Conservation (phyloP, 2,797 vertebrate genomes). For the Sarcoramphus papa region DNA sequence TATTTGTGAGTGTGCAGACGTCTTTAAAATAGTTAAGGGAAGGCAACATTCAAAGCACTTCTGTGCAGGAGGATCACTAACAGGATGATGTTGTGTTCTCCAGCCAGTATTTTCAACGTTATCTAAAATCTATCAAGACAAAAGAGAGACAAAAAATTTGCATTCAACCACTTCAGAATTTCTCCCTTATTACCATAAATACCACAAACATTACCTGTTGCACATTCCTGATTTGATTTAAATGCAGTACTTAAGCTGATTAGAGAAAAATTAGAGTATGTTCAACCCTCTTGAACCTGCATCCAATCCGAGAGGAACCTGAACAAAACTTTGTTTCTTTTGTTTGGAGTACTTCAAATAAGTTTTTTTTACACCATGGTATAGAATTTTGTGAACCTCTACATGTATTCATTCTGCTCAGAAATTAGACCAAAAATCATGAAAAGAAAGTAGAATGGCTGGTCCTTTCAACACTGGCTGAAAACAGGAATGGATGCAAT, state of each 20-base stretch:
- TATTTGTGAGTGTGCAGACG: background rate
- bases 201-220: conserved; percentile 61
- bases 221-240: conserved; percentile 63
- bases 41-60: background rate
- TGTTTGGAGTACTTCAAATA: background rate
- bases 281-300: conserved; percentile 44
- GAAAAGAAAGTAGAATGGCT: background rate
- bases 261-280: conserved; percentile 33
- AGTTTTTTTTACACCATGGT: background rate
- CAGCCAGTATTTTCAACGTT: background rate
- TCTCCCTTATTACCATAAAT: conserved; percentile 64
- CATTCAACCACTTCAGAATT: conserved; percentile 53
- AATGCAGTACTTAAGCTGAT: conserved; percentile 64
- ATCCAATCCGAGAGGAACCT: background rate
- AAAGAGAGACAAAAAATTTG: conserved; percentile 46
- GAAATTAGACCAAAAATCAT: background rate
- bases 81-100: background rate
- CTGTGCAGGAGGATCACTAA: background rate
- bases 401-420: background rate
- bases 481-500: background rate
- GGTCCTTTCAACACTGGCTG: background rate
- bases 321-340: conserved; percentile 38
- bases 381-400: background rate
- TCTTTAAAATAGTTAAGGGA: background rate
- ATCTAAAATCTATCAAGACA: conserved; percentile 31